phyloP scores from a whole-genome alignment of 2,113 vertebrate species.

The Ivindomyrus marchei region DNA sequence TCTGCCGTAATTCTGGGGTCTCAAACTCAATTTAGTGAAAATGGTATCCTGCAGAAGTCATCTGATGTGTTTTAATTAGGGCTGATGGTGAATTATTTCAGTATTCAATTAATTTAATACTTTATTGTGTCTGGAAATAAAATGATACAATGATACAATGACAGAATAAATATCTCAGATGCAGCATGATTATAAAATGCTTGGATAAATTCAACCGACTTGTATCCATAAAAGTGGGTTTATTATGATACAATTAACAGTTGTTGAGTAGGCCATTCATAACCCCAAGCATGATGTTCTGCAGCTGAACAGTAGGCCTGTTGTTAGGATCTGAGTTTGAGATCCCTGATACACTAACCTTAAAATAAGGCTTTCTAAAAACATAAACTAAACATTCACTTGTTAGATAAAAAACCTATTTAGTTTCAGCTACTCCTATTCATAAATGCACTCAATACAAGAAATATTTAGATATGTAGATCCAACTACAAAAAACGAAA shows the following conservation, averaged over 20 bases:
- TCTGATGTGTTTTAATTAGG: not conserved
- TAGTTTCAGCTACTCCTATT: constrained; percentile 63
- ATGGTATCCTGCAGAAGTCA: not conserved
- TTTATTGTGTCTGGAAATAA: not conserved
- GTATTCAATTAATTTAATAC: not conserved
- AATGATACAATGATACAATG: not conserved
- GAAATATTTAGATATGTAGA: constrained; percentile 56
- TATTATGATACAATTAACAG: not conserved
- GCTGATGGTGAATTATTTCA: not conserved
- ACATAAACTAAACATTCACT: constrained; percentile 5
- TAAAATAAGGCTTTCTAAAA: not conserved
- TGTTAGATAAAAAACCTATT: constrained; percentile 31
- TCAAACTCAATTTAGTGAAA: constrained; percentile 21
- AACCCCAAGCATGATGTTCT: not conserved
- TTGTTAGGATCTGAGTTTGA: not conserved
- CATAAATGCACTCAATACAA: constrained; percentile 55
- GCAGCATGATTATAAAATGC: not conserved
- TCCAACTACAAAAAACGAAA: constrained; percentile 46
- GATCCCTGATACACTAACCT: constrained; percentile 15
- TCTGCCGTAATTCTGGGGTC: constrained; percentile 20
- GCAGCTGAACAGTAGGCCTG: not conserved
- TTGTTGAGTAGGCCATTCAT: not conserved
- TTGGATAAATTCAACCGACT: not conserved
- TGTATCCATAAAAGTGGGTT: not conserved
- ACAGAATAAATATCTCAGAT: not conserved